Conservation (phyloP, 2,888 invertebrate species). For the Palloptera scutellata region DNA sequence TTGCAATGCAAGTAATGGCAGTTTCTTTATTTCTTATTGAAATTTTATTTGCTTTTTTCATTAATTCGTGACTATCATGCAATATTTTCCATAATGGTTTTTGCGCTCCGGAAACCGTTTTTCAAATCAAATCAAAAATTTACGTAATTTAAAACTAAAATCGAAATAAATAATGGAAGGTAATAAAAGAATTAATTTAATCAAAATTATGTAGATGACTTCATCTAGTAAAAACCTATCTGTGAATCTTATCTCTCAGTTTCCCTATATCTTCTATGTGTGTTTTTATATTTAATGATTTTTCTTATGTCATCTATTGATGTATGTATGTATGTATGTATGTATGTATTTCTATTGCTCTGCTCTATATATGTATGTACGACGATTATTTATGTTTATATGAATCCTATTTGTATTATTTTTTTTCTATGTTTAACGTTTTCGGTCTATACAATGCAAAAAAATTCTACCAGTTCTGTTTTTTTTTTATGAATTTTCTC, state of each 20-base stretch:
- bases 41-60: not conserved
- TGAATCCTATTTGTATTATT: not conserved
- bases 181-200: not conserved
- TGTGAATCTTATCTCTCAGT: too few species aligned
- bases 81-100: not conserved
- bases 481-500: not conserved
- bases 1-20: conserved; percentile 3
- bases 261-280: too few species aligned
- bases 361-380: not conserved
- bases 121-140: not conserved
- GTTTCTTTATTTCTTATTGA: conserved; percentile 1
- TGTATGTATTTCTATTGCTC: not conserved
- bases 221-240: too few species aligned
- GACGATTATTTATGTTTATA: conserved; percentile 2
- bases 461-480: not conserved
- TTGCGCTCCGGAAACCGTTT: not conserved
- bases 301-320: not conserved
- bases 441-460: not conserved
- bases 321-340: not conserved
- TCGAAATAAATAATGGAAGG: not conserved
- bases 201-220: not conserved
- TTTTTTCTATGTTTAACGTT: not conserved
- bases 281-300: not conserved
- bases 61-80: not conserved
- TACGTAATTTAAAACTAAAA: not conserved